Conservation (phyloP, 2,888 invertebrate genomes). For the Brachypalpus laphriformis region DNA sequence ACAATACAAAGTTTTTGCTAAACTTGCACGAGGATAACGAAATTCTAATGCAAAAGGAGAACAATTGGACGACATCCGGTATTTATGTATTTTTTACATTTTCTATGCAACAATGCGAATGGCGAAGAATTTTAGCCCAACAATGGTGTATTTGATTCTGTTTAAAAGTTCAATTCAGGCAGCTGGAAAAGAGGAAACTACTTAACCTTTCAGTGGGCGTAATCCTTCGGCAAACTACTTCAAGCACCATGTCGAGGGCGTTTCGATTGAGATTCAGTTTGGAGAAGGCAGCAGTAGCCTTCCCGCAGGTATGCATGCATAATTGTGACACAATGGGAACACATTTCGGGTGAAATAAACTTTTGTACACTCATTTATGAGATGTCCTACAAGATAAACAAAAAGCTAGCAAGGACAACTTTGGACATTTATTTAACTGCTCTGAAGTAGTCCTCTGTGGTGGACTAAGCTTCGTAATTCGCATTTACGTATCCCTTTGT, state of each 20-base stretch:
- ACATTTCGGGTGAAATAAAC: constrained; percentile 46
- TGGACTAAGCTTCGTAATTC: constrained; percentile 24
- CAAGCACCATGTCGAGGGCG: constrained; percentile 68
- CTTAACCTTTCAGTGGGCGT: constrained; percentile 36
- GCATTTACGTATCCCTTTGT: constrained; percentile 29
- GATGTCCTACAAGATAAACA: constrained; percentile 71
- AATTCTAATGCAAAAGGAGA: constrained; percentile 58
- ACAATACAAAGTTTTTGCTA: constrained; percentile 53
- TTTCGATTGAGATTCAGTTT: constrained; percentile 56
- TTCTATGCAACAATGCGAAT: constrained; percentile 16
- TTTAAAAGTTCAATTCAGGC: constrained; percentile 8
- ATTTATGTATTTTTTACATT: constrained; percentile 29
- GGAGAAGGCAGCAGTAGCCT: constrained; percentile 10
- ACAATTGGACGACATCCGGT: constrained; percentile 71
- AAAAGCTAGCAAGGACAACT: constrained; percentile 54
- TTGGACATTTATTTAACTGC: constrained; percentile 60
- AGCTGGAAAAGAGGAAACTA: neutral
- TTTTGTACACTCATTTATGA: constrained; percentile 66
- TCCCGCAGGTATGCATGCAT: constrained; percentile 60
- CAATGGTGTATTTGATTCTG: neutral
- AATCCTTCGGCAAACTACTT: constrained; percentile 55
- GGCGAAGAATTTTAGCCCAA: constrained; percentile 46
- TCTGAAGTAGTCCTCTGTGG: neutral
- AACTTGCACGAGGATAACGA: constrained; percentile 31
- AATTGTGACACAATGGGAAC: constrained; percentile 56